Evolutionary conservation across 1,140 invertebrate species (phyloP).

Genomic region (Triops longicaudatus): DNA sequence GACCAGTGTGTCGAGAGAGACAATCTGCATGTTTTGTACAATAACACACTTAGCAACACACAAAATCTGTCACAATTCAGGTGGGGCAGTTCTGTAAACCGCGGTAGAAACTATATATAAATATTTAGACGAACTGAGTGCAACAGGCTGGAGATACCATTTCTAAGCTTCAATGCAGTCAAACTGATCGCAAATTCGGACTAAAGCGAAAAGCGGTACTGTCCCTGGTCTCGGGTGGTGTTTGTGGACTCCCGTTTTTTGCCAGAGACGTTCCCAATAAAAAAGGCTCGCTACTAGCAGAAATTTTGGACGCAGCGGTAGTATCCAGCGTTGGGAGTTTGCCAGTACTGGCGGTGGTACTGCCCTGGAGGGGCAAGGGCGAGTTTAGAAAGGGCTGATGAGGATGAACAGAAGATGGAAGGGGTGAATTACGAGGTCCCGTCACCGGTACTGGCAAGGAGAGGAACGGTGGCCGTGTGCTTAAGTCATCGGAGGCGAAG

Average conservation of each 20-base stretch:
- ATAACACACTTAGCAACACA: neutral
- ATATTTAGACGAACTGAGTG: neutral
- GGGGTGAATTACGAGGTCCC: neutral
- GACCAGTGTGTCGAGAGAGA: neutral
- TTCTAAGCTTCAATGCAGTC: neutral
- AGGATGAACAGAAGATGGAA: neutral
- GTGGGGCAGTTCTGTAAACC: neutral
- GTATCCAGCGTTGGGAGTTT: conserved; percentile 11
- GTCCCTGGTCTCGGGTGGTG: neutral
- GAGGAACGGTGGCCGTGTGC: neutral
- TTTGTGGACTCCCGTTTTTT: conserved; percentile 29
- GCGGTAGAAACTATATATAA: neutral
- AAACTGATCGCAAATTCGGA: conserved; percentile 28
- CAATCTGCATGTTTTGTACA: neutral
- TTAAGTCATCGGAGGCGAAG: neutral
- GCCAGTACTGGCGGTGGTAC: conserved; percentile 11
- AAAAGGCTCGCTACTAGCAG: neutral
- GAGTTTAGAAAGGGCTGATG: conserved; percentile 18
- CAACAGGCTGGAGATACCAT: neutral
- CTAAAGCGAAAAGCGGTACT: conserved; percentile 25
- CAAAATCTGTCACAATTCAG: neutral
- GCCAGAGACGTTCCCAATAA: conserved; percentile 16
- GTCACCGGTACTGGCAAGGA: conserved; percentile 1
- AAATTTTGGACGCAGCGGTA: conserved; percentile 2
- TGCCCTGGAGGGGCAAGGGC: conserved; percentile 20